Base-by-base conservation (phyloP, 2,113 vertebrate species). In the Phodopus roborovskii region DNA sequence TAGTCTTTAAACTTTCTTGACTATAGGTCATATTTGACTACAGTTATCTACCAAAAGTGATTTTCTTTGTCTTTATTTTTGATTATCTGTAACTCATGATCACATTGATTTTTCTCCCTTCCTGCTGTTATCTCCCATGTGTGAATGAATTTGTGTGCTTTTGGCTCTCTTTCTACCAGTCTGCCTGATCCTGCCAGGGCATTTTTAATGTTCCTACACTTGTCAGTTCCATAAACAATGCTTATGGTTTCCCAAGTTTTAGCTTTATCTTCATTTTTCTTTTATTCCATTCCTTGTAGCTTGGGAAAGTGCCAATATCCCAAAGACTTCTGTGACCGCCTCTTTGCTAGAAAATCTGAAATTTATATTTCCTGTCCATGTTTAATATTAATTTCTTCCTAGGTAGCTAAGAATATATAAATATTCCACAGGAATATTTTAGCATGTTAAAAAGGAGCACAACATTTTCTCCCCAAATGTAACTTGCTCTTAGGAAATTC, bases 381-480 rank as follows among this genome's bases (percentile, higher is more conserved):
- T 12, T 60, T 75, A 87, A 39, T 95, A 78, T 87, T 77, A 90
- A 16, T 42, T 92, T 93, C 4, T 39, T 83, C 19, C 8, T 74
- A 79, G 77, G 68, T 92, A 88, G 26, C 48, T 81, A 60, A 24
- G n/a, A 74, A 64, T 81, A 48, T 79, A 30, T 78, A 84, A 93
- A 79, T 68, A 83, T 56, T 62, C 28, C 56, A 50, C 45, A 77
- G 26, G 60, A 89, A 82, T 53, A 66, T 7, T 87, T 92, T 92
- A 84, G 58, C 8, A 66, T 50, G 22, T 82, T 73, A 39, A 91
- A 87, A 95, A 15, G 12, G 26, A 95, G 50, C 30, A 48, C 12
- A 74, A 45, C n/a, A 16, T 90, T 85, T 94, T 93, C 60, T 82
- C 71, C 42, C 36, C 91, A 94, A 96, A 22, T 24, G 82, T 28